Base-by-base conservation (phyloP, 2,888 invertebrate genomes). In the Eupsilia transversa region DNA sequence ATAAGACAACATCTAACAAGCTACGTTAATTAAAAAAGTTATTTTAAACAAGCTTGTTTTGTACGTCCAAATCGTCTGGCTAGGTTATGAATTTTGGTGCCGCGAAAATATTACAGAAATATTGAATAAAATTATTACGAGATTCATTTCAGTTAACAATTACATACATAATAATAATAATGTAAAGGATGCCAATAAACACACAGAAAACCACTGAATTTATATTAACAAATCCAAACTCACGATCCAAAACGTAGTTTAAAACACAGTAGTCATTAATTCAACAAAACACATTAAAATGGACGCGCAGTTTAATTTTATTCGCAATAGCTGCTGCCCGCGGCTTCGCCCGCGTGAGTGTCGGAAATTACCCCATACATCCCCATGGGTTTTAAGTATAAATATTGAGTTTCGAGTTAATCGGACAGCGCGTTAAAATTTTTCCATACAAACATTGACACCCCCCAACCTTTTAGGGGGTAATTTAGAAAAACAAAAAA, bases 281-380 rank as follows among this genome's bases (percentile, higher is more conserved):
- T 72, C 43, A 27, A 69, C 72, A 59, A 66, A 84, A 54, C 49
- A 72, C 66, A 82, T 67, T 57, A 67, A 81, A 72, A 57, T 64
- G 33, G 49, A 63, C 33, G 59, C 27, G 14, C 46, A 61, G 57
- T 65, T 81, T 49, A 52, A 64, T 72, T 60, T 67, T 59, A 67
- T 73, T 69, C 20, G 72, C 60, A 54, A 70, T 84, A n/a, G n/a
- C n/a, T n/a, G n/a, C n/a, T n/a, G n/a, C n/a, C n/a, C n/a, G n/a
- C n/a, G n/a, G n/a, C n/a, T n/a, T n/a, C n/a, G n/a, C n/a, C n/a
- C n/a, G n/a, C n/a, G n/a, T n/a, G n/a, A n/a, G n/a, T n/a, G n/a
- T n/a, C n/a, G n/a, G n/a, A n/a, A n/a, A n/a, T n/a, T n/a, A n/a
- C n/a, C n/a, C n/a, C n/a, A n/a, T n/a, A n/a, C n/a, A n/a, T n/a